Evolutionary conservation across 2,113 vertebrate species (phyloP).

Genomic region (Corythoichthys haematopterus): DNA sequence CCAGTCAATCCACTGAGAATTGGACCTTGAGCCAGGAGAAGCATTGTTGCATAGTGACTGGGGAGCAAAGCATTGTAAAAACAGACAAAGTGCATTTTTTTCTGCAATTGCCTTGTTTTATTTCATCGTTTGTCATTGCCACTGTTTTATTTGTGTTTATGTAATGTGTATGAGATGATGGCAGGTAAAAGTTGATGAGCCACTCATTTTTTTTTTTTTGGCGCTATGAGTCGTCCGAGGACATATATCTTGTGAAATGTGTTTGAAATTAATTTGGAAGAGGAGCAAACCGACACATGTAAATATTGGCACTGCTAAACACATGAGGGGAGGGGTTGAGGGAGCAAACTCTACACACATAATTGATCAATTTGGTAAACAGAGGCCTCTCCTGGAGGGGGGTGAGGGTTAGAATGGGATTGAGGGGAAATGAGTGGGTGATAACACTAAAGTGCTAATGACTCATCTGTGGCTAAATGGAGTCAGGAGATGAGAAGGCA

Average conservation of each 20-base stretch:
- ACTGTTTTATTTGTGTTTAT: slow-evolving; percentile 2
- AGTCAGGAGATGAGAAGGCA: slow-evolving; percentile 34
- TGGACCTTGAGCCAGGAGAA: slow-evolving; percentile 44
- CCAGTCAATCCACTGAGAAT: slow-evolving; percentile 43
- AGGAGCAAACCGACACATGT: slow-evolving; percentile 59
- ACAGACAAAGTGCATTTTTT: slow-evolving; percentile 41
- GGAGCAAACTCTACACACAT: slow-evolving; percentile 54
- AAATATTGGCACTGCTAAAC: slow-evolving; percentile 47
- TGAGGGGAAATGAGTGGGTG: slow-evolving; percentile 30
- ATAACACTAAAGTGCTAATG: slow-evolving; percentile 51
- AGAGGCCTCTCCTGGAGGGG: slow-evolving; percentile 38
- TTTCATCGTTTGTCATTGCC: too few relatives aligned
- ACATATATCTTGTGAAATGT: slow-evolving; percentile 49
- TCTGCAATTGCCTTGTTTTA: slow-evolving; percentile 21
- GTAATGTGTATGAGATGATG: slow-evolving; percentile 4
- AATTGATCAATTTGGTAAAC: slow-evolving; percentile 72
- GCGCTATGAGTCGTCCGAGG: slow-evolving; percentile 33
- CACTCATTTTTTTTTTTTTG: neutral
- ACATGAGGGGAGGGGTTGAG: slow-evolving; percentile 33
- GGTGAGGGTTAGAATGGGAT: slow-evolving; percentile 10
- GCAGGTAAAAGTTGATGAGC: slow-evolving; percentile 4
- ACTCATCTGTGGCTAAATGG: slow-evolving; percentile 44
- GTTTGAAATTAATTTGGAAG: slow-evolving; percentile 61
- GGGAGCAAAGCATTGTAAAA: slow-evolving; percentile 28
- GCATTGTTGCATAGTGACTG: slow-evolving; percentile 31